phyloP scores from a whole-genome alignment of 2,797 vertebrate species.

The Trichosurus vulpecula region DNA sequence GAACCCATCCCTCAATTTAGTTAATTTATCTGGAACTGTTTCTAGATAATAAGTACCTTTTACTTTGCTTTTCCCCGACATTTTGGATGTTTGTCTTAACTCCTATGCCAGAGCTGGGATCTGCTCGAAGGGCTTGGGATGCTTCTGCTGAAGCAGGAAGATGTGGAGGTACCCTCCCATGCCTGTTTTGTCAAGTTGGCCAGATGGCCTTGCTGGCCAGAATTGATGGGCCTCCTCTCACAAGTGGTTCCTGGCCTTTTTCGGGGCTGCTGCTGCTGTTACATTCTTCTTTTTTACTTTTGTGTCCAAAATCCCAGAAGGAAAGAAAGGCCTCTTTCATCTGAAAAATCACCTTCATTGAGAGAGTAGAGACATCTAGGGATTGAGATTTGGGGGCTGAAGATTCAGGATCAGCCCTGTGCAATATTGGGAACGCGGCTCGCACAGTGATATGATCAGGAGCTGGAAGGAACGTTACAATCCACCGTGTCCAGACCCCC shows the following conservation, averaged over 20 bases:
- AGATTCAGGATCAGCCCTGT: background rate
- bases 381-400: no score
- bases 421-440: background rate
- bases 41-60: fast-evolving
- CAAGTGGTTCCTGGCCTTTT: background rate
- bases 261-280: conserved; percentile 8
- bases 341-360: background rate
- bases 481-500: background rate
- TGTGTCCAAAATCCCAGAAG: conserved; percentile 36
- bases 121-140: background rate
- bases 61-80: background rate
- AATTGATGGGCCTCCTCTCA: background rate
- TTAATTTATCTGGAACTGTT: background rate
- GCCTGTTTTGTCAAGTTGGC: background rate
- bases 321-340: background rate
- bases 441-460: background rate
- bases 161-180: background rate
- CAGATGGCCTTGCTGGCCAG: background rate
- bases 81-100: background rate
- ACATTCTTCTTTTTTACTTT: conserved; percentile 35
- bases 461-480: background rate
- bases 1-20: background rate
- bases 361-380: background rate
- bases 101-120: background rate
- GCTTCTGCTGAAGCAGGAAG: background rate